Conservation (phyloP, 2,113 vertebrate genomes). For the Puffinus mauretanicus region DNA sequence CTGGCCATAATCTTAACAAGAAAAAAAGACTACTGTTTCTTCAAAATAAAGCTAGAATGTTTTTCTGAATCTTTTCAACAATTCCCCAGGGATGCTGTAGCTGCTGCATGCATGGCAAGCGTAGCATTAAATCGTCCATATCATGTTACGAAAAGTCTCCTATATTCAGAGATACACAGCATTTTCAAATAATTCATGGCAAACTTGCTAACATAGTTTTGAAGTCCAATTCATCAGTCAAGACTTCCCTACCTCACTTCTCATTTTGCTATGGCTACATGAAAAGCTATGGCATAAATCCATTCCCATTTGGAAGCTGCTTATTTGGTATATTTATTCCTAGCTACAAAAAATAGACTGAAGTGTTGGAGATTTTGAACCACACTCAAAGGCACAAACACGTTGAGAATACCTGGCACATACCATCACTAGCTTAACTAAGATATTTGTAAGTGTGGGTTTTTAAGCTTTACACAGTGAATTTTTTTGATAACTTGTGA, state of each 20-base stretch:
- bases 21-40: not conserved
- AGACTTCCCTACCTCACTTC: not conserved
- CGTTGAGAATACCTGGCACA: slow-evolving; percentile 9
- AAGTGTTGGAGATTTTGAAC: slow-evolving; percentile 6
- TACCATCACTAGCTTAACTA: not conserved
- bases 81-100: not conserved
- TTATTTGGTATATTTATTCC: slow-evolving; percentile 9
- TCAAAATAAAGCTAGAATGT: not conserved
- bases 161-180: not conserved
- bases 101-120: not conserved
- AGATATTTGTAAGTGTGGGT: not conserved
- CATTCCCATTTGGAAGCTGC: not conserved
- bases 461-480: not conserved
- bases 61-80: not conserved
- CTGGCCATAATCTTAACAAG: not conserved
- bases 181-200: not conserved
- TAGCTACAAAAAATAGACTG: slow-evolving; percentile 20
- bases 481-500: not conserved
- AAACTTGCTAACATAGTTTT: not conserved
- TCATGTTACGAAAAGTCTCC: not conserved
- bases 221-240: not conserved
- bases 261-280: not conserved
- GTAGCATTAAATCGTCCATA: not conserved
- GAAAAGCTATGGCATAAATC: not conserved
- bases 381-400: slow-evolving; percentile 25